These are phyloP conservation scores for Megalops atlanticus DNA, from an alignment of 2,113 vertebrate species.

Conservation along the genomic window DNA sequence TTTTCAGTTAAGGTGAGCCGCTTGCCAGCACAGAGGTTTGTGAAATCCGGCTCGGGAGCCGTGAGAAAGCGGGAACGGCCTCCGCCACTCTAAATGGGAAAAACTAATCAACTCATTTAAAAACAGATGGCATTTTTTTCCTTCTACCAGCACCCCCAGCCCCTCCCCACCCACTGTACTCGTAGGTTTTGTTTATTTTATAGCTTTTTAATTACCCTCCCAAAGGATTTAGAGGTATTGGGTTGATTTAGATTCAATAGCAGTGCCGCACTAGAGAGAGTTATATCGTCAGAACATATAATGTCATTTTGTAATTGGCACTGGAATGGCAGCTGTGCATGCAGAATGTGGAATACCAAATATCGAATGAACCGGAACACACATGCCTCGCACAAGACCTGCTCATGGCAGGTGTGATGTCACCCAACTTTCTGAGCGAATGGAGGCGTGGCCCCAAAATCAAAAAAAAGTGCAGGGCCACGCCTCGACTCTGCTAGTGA, in stretches of 20 bases:
- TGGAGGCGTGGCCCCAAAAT: neutral
- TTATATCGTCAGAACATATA: neutral
- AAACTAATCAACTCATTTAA: conserved; percentile 13
- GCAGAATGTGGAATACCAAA: no score
- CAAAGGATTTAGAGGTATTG: neutral
- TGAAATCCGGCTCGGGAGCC: neutral
- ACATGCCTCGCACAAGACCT: no score
- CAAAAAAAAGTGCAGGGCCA: no score
- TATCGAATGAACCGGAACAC: no score
- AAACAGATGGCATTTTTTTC: conserved; percentile 1
- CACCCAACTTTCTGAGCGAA: neutral
- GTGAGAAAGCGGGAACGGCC: conserved; percentile 1
- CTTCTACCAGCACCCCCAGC: neutral
- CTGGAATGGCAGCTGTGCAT: neutral
- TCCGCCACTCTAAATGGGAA: neutral
- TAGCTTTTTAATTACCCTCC: conserved; percentile 15
- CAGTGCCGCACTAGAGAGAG: neutral
- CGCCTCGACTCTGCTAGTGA: neutral
- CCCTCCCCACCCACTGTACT: neutral
- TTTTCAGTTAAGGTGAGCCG: conserved; percentile 11
- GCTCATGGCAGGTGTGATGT: no score
- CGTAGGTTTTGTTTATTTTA: conserved; percentile 10
- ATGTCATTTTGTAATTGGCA: neutral
- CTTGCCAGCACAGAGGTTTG: conserved; percentile 6
- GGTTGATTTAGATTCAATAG: conserved; percentile 8